A percentile compares a stretch with the other conserved stretches of the same genome.
Conservation (phyloP, 2,113 vertebrate genomes). For the Periophthalmus modestus region DNA sequence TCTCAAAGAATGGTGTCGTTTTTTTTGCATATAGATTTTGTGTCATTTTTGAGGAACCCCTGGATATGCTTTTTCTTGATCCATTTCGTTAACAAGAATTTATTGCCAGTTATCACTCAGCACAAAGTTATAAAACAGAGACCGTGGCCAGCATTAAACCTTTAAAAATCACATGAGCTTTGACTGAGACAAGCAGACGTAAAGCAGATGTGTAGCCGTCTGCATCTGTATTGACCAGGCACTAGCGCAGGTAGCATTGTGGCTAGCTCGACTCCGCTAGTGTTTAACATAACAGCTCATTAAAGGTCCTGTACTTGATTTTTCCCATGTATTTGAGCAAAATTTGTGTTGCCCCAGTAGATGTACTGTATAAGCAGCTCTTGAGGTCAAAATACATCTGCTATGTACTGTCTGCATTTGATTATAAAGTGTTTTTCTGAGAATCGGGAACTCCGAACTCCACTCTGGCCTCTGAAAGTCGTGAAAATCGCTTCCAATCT, state of each 20-base stretch:
- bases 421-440: too few species aligned
- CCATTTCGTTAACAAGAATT: background rate
- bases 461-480: too few species aligned
- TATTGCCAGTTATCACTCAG: background rate
- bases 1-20: background rate
- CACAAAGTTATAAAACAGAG: background rate
- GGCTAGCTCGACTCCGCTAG: background rate
- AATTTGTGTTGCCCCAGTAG: too few species aligned
- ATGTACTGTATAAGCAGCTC: too few species aligned
- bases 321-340: too few species aligned
- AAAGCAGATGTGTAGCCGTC: background rate
- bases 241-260: constrained; percentile 8
- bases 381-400: too few species aligned
- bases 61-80: background rate
- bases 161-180: background rate
- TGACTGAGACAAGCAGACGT: background rate
- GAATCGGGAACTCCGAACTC: too few species aligned
- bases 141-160: background rate
- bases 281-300: constrained; percentile 43
- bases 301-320: constrained; percentile 7
- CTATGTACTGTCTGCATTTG: too few species aligned
- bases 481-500: too few species aligned
- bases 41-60: too few species aligned
- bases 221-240: constrained; percentile 14
- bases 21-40: too few species aligned